Evolutionary conservation across 1,140 invertebrate species (phyloP), one percentile per base, ranked within the genome.

Genomic region (Papilio polytes): DNA sequence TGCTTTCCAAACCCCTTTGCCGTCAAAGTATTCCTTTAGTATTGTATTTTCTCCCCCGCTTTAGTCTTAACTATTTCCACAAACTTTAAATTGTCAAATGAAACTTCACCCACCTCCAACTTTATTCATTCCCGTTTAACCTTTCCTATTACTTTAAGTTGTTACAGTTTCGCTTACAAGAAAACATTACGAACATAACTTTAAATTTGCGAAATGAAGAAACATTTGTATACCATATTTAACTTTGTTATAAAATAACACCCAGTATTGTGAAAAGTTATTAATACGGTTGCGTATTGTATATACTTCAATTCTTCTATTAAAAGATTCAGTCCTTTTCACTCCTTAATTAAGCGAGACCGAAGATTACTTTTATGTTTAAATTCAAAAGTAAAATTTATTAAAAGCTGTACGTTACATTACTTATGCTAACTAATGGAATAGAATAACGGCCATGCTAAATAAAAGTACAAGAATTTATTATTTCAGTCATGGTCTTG

Each of bases 31-130:
- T 15, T 26, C 74, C 81, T 51, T 78, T 82, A 74, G 80, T 70
- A 70, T 70, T 76, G 83, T 85, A 85, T 89, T 89, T 89, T 90
- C 91, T 91, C 90, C 91, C 91, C 91, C 87, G 80, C 84, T 81
- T 84, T 80, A 82, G 84, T 84, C 85, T 81, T 84, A 81, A 76
- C 84, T 70, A 31, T 70, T 70, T 82, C 84, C 84, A 87, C 88
- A 76, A 92, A 94, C 87, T 94, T 94, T 94, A 93, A 92, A 93
- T 93, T 92, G 91, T 92, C 90, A 89, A 80, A 83, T 85, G 85
- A 84, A 92, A 92, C 91, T 92, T 89, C 86, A 44, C 83, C 86
- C 87, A 89, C 85, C 90, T 86, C 22, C 12, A 85, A 87, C 89
- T 92, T 90, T 90, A 92, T 92, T 92, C 90, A 89, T 89, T 86